Percentiles rank a stretch among this genome's conserved stretches.
phyloP scores from a whole-genome alignment of 2,113 vertebrate genomes.

The Jaculus jaculus region DNA sequence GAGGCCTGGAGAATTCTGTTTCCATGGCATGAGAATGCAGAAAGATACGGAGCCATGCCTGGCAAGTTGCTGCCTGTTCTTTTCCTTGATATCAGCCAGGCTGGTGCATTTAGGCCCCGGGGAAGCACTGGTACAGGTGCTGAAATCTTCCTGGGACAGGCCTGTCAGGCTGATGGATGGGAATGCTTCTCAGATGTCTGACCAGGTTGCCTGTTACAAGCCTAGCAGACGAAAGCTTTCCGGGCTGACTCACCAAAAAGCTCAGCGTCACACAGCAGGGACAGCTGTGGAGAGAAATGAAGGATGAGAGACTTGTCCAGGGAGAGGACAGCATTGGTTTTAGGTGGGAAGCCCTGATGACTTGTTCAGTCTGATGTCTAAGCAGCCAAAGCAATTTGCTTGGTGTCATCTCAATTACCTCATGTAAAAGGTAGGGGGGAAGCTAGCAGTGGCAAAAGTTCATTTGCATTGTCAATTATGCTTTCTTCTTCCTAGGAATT shows the following conservation, averaged over 20 bases:
- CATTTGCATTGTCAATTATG: constrained; percentile 15
- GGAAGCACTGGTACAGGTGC: background rate
- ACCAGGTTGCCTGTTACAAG: background rate
- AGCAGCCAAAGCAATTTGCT: constrained; percentile 50
- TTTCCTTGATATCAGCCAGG: background rate
- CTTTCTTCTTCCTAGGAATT: constrained; percentile 75
- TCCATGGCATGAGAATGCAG: too few species aligned
- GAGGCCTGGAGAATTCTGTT: background rate
- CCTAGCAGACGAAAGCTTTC: constrained; percentile 42
- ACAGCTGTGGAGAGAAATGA: constrained; percentile 12
- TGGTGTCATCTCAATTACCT: constrained; percentile 38
- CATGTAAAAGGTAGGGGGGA: constrained; percentile 30
- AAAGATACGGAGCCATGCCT: background rate
- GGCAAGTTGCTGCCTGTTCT: rapidly evolving
- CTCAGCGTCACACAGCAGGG: background rate
- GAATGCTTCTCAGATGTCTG: rapidly evolving
- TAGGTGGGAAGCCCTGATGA: background rate
- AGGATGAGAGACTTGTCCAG: background rate
- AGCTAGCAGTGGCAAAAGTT: background rate
- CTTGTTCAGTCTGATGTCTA: constrained; percentile 53
- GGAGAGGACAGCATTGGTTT: background rate
- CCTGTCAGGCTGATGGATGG: background rate
- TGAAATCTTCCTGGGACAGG: background rate
- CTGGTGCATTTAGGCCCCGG: background rate
- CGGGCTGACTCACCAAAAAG: background rate